Evolutionary conservation across 1,140 invertebrate species (phyloP), one percentile per base, ranked within the genome.

Genomic region (Atta texana): DNA sequence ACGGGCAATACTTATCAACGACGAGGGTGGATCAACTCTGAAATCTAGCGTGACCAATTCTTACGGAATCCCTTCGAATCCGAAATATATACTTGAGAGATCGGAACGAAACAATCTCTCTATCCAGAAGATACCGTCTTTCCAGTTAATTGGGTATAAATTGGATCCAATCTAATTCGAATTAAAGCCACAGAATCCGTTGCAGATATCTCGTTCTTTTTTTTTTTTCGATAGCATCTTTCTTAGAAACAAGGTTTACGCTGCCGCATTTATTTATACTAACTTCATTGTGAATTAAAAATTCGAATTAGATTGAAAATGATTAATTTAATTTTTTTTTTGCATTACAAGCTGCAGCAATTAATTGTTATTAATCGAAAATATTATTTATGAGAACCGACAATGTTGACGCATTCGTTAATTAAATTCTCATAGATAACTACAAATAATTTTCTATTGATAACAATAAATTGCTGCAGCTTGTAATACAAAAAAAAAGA

Each of bases 141-240:
- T 90, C 66, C 64, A 51, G 85, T 92, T 93, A 92, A 92, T 93
- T 91, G 90, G 87, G 84, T 92, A 91, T 92, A 91, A 93, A 93
- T 93, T 92, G 88, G 91, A 93, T 92, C 92, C 89, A 92, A 93
- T 93, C 91, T 89, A 89, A 91, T 92, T 91, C 88, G 86, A 92
- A 93, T 93, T 92, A 92, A 88, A 82, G 34, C 85, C 44, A 69
- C 24, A 53, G 69, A 28, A 78, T 86, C 78, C 78, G 72, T 74
- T 61, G 59, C 18, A 64, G n/a, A 72, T 59, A 53, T 72, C 51
- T 53, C 61, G 72, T 86, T 85, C 87, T 34, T 34, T 34, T 85
- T 88, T 31, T 31, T 82, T 76, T 72, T 18, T 49, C 6, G 61
- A 44, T 31, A 74, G 14, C 39, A 31, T 1, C 74, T 85, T 88